Conservation (phyloP, 2,113 vertebrate genomes). For the Nymphicus hollandicus region DNA sequence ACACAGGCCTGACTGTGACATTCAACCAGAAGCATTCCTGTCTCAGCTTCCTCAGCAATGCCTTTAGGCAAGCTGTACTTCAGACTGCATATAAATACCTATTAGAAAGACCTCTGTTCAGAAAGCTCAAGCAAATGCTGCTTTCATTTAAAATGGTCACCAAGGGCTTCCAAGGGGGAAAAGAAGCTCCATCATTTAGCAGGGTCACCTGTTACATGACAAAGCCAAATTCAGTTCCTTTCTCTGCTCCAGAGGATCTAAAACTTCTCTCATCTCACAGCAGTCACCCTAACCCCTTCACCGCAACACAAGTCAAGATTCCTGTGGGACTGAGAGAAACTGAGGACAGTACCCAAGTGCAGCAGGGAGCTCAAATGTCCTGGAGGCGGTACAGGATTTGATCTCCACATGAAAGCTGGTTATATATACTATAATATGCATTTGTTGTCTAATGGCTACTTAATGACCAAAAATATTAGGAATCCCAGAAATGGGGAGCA, state of each 20-base stretch:
- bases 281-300: not conserved
- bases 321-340: not conserved
- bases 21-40: not conserved
- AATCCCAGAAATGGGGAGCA: not conserved
- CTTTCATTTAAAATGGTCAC: not conserved
- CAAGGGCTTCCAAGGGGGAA: rapidly evolving
- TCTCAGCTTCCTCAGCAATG: not conserved
- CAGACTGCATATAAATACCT: not conserved
- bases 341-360: rapidly evolving
- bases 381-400: rapidly evolving
- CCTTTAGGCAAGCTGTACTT: not conserved
- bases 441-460: not conserved
- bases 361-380: not conserved
- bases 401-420: not conserved
- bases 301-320: rapidly evolving
- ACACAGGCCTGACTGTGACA: not conserved
- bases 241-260: not conserved
- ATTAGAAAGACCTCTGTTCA: not conserved
- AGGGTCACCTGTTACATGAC: not conserved
- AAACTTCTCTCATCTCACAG: not conserved
- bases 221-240: not conserved
- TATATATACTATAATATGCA: not conserved
- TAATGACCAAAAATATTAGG: not conserved
- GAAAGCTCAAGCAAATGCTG: rapidly evolving
- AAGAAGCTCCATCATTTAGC: not conserved